Percentiles rank a stretch among this genome's conserved stretches.
Evolutionary conservation across 35 echinoderm and acorn worm species (phyloP).

Genomic region (Heliocidaris tuberculata): DNA sequence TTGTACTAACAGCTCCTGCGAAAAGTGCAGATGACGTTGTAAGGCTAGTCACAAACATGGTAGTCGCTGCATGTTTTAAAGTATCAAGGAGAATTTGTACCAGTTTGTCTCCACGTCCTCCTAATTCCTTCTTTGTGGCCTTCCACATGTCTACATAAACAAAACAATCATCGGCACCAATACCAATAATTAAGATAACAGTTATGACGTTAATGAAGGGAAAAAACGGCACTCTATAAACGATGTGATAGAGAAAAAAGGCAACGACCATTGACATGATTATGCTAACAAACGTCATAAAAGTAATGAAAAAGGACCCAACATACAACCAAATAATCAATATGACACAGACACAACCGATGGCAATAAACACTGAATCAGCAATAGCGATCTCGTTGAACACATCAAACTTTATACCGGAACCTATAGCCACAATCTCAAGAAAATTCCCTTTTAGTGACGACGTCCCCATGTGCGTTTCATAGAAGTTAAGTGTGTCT

Average conservation of each 20-base stretch:
- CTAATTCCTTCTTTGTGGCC: slow-evolving; percentile 47
- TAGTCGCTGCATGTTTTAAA: slow-evolving; percentile 62
- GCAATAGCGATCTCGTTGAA: slow-evolving; percentile 55
- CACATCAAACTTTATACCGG: slow-evolving; percentile 53
- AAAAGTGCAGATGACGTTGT: slow-evolving; percentile 84
- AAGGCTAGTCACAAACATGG: slow-evolving; percentile 93
- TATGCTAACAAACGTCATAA: slow-evolving; percentile 68
- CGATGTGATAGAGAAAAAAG: slow-evolving; percentile 81
- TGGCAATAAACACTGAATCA: slow-evolving; percentile 64
- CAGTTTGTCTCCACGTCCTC: slow-evolving; percentile 29
- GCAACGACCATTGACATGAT: slow-evolving; percentile 70
- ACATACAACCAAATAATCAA: slow-evolving; percentile 87
- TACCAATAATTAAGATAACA: slow-evolving; percentile 72
- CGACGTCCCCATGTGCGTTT: slow-evolving; percentile 32
- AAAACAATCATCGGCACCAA: slow-evolving; percentile 97
- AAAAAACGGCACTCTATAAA: slow-evolving; percentile 77
- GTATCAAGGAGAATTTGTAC: slow-evolving; percentile 61
- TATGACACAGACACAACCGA: slow-evolving; percentile 58
- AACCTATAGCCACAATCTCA: background rate
- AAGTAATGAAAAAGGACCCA: slow-evolving; percentile 71
- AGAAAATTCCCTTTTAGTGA: slow-evolving; percentile 61
- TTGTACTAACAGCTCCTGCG: slow-evolving; percentile 58
- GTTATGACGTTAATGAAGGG: slow-evolving; percentile 72
- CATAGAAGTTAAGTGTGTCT: background rate
- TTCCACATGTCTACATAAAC: slow-evolving; percentile 94